Base-by-base conservation (phyloP, 2,797 vertebrate genomes). In the Astyanax mexicanus region DNA sequence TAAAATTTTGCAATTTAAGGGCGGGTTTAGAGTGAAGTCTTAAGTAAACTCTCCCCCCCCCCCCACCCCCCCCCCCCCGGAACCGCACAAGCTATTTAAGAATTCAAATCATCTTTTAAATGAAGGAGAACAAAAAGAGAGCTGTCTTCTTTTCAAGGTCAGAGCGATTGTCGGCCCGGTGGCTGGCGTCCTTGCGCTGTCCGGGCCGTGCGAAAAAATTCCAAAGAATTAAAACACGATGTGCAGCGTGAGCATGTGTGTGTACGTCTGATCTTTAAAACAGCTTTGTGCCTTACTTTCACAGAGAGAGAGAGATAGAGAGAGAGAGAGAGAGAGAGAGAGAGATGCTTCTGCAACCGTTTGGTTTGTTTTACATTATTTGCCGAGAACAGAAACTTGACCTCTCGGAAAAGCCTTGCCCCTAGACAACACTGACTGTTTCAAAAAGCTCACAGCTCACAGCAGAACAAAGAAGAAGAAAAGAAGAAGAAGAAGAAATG, bases 161-260 rank as follows among this genome's bases (percentile, higher is more conserved):
- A 79, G 75, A 77, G 78, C 74, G 77, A 89, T 91, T 90, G 86
- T 89, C 77, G 84, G 72, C 84, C 86, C 88, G 91, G 89, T 85
- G 81, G 78, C 74, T 84, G 78, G 75, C 85, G 90, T 90, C 90
- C 91, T 92, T 92, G 90, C 80, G 82, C 81, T 84, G 86, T 86
- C 88, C 88, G 6, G 17, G 23, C 35, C 29, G 9, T 19, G 37
- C 27, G 66, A 54, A 49, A 32, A n/a, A 54, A 70, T 71, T 60
- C 55, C 47, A 58, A 66, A 38, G 19, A 75, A 75, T 72, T 61
- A 80, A 54, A 32, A 57, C 57, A 57, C 27, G 15, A 57, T 32
- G 54, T 49, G 47, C 6, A n/a, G n/a, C n/a, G n/a, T n/a, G n/a
- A n/a, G n/a, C n/a, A 9, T 49, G 6, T 19, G n/a, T 6, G 15